Evolutionary conservation across 2,113 vertebrate genomes (phyloP).

Genomic region (Gopherus evgoodei): DNA sequence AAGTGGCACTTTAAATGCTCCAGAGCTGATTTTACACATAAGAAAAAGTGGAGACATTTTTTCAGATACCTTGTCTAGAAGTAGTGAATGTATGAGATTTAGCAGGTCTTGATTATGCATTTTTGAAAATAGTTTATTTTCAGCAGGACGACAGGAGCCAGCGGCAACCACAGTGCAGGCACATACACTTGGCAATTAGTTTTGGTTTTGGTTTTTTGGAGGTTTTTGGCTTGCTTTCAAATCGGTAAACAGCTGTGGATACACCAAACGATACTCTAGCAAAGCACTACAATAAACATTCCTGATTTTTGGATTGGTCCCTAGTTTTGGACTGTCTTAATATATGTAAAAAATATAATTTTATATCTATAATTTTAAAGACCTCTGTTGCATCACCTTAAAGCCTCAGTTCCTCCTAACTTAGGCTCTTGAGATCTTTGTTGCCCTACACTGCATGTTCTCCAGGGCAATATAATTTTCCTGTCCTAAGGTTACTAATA

Average conservation of each 20-base stretch:
- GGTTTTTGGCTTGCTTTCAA: not conserved
- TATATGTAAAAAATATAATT: not conserved
- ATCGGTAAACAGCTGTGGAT: not conserved
- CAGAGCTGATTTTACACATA: not conserved
- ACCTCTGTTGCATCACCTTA: not conserved
- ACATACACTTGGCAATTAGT: not conserved
- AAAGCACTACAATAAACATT: not conserved
- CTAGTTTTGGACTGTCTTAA: not conserved
- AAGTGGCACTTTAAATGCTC: not conserved
- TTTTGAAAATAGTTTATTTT: not conserved
- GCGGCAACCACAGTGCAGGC: not conserved
- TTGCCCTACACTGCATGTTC: not conserved
- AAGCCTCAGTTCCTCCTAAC: not conserved
- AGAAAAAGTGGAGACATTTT: not conserved
- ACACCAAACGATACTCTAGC: not conserved
- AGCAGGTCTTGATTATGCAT: not conserved
- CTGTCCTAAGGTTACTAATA: not conserved
- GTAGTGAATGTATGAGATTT: not conserved
- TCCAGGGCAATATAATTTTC: not conserved
- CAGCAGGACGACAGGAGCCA: not conserved
- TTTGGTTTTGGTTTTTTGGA: not conserved
- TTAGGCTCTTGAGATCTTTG: not conserved
- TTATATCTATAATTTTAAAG: not conserved
- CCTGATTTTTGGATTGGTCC: not conserved
- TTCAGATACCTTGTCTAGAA: not conserved